These are phyloP conservation scores for Battus philenor DNA, from an alignment of 1,140 invertebrate species.

Conservation along the genomic window DNA sequence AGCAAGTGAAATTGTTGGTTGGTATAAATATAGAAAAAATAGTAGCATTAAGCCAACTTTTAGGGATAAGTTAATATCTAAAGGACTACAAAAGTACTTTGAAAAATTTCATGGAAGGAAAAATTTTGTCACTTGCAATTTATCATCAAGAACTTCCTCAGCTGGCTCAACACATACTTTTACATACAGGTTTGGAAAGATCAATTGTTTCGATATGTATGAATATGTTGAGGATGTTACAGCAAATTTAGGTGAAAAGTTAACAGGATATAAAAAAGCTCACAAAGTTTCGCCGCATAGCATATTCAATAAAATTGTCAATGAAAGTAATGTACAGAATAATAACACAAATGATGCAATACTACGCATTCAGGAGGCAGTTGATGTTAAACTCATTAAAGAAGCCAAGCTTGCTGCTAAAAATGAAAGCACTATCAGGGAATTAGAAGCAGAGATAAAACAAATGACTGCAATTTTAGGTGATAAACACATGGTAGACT, in stretches of 20 bases:
- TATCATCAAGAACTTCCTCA: constrained; percentile 61
- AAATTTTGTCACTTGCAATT: constrained; percentile 76
- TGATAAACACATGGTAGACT: constrained; percentile 52
- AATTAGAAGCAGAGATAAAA: constrained; percentile 64
- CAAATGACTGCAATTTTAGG: constrained; percentile 61
- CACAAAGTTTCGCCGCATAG: constrained; percentile 42
- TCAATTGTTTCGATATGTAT: constrained; percentile 67
- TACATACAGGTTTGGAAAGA: constrained; percentile 75
- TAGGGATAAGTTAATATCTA: constrained; percentile 77
- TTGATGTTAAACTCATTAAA: constrained; percentile 51
- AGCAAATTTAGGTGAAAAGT: constrained; percentile 68
- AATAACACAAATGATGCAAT: constrained; percentile 60
- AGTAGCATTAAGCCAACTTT: constrained; percentile 71
- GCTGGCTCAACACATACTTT: constrained; percentile 77
- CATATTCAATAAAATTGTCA: constrained; percentile 60
- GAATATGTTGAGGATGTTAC: constrained; percentile 69
- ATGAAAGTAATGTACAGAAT: constrained; percentile 55
- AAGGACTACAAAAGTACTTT: constrained; percentile 76
- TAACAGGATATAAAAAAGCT: constrained; percentile 59
- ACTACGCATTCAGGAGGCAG: constrained; percentile 58
- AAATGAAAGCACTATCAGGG: constrained; percentile 60
- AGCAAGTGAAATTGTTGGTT: constrained; percentile 77
- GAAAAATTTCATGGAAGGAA: constrained; percentile 60
- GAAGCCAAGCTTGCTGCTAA: constrained; percentile 62
- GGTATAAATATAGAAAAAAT: constrained; percentile 79